Conservation (phyloP, 2,888 invertebrate species). For the Chymomyza amoena region DNA sequence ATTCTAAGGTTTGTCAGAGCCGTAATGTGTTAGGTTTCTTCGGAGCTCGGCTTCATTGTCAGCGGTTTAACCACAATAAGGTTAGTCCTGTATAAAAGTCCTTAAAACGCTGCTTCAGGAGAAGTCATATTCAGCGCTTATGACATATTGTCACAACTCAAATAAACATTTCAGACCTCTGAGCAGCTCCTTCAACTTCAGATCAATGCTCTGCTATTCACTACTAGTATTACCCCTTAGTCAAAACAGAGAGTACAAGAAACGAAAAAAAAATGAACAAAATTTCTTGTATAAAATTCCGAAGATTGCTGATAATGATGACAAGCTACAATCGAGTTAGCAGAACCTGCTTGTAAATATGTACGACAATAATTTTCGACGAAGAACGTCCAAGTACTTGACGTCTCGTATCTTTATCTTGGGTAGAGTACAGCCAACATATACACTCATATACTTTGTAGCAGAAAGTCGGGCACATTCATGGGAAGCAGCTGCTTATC, state of each 20-base stretch:
- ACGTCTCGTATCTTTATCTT: slow-evolving; percentile 38
- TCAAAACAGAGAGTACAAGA: background rate
- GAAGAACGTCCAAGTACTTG: slow-evolving; percentile 36
- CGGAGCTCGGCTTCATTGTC: no score
- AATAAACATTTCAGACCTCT: background rate
- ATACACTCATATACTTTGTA: slow-evolving; percentile 13
- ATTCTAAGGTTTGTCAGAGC: no score
- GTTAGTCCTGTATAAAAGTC: no score
- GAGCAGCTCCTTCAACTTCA: background rate
- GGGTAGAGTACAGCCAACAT: background rate
- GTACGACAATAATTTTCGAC: slow-evolving; percentile 48
- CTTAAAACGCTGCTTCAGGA: no score
- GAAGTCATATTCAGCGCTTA: no score
- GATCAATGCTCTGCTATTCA: background rate
- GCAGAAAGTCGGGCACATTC: background rate
- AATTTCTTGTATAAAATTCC: slow-evolving; percentile 24
- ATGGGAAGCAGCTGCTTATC: slow-evolving; percentile 56
- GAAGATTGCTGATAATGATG: slow-evolving; percentile 57
- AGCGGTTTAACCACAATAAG: no score
- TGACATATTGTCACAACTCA: background rate
- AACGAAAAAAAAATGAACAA: background rate
- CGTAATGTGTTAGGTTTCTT: no score
- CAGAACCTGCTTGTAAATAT: slow-evolving; percentile 53
- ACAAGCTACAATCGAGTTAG: slow-evolving; percentile 53
- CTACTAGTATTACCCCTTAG: background rate